Evolutionary conservation across 2,113 vertebrate genomes (phyloP), one percentile per base, ranked within the genome.

Genomic region (Lucifuga dentata): DNA sequence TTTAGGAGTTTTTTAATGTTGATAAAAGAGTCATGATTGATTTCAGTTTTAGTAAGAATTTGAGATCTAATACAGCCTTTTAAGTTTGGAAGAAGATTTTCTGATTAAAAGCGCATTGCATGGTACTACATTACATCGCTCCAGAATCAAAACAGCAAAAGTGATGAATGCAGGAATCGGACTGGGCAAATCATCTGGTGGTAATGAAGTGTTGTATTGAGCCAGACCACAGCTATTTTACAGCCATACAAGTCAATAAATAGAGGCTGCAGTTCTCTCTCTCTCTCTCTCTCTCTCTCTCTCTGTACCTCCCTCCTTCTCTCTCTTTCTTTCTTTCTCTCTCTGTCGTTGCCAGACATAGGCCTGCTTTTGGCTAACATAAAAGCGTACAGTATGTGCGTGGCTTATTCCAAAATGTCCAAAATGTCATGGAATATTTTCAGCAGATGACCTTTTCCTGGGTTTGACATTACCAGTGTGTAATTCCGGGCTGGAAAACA

Each of bases 391-490:
- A 72, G 32, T 57, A 38, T 56, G 83, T 86, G 66, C 79, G 62
- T 49, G 33, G 44, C 48, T 73, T 86, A 6, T 11, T 73, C 50
- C 69, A 68, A 68, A 85, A 68, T 83, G 53, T 75, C 72, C 58
- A 58, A 83, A 91, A 90, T 85, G 86, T 78, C 85, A 81, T 52
- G 24, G 72, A 84, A 87, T 88, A 89, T 86, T 89, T 91, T 77
- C 69, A 86, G 64, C 69, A 60, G 46, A 41, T 88, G 90, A 88
- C 90, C 84, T 90, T 91, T 91, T 68, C 68, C 55, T 49, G 60
- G 61, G 40, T 62, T 83, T 24, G 21, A 55, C 56, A 40, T 87
- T 57, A 48, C 19, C 11, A 35, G 66, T 80, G 59, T 64, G 63
- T 78, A 62, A 53, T 64, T 84, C 65, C 26, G 61, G 48, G 17